Base-by-base conservation (phyloP, 2,888 invertebrate species). In the Caenorhabditis angaria region DNA sequence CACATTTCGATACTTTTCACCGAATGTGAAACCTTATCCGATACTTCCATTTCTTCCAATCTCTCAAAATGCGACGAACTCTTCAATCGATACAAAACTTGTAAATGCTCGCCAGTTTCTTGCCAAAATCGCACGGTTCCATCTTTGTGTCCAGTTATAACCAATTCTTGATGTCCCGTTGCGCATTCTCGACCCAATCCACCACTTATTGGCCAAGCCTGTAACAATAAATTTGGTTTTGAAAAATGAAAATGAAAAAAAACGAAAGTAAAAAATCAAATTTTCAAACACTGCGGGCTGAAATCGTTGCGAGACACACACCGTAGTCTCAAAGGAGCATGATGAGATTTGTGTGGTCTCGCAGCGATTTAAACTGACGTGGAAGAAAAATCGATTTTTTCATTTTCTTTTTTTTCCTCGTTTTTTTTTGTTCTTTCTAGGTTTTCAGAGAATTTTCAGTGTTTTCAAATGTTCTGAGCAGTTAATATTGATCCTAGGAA, bases 61-160 rank as follows among this genome's bases (percentile, higher is more conserved):
- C 82, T 60, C 54, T 82, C 82, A 41, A 80, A 93, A 65, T 93
- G 91, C 91, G 97, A 96, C 82, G 94, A 93, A 88, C 96, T 96
- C 91, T 82, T 82, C 35, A 82, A 60, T 60, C 78, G 76, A 61
- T 82, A 82, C 24, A 82, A 57, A 35, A 82, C 78, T 91, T 97
- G 96, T 84, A 99, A 91, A 76, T 85, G 79, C 65, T 87, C 87
- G 62, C 94, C 95, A 87, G 95, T 95, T 56, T 95, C 95, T 89
- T 99, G 97, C 97, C 97, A 99, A 90, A 99, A 99, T 89, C 97
- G 97, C 66, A 99, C 91, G 88, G 95, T 95, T 61, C 99, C 99
- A 90, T 99, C 99, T 78, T 96, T 85, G 70, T 86, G 86, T 62
- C 80, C 97, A n/a, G 97, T 99, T 83, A 99, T 92, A 83, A 99